Base-by-base conservation (phyloP, 2,113 vertebrate species). In the Nicator chloris region DNA sequence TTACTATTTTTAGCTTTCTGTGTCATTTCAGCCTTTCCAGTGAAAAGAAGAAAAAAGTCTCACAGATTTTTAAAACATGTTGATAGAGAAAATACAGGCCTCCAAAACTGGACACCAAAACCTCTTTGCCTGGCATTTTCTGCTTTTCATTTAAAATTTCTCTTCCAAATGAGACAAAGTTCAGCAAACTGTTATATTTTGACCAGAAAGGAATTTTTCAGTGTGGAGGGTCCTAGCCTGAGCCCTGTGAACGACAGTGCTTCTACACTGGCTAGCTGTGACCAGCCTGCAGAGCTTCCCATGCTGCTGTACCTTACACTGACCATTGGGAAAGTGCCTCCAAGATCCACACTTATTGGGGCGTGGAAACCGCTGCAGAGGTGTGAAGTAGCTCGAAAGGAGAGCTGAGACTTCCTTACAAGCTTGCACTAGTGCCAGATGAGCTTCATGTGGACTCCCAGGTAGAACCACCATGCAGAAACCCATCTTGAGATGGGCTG, bases 11-110 rank as follows among this genome's bases (percentile, higher is more conserved):
- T 90, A 86, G 50, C 27, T 73, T 86, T 90, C 37, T 90, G 42
- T 94, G 82, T 88, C 50, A 83, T 90, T 95, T 95, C 88, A 95
- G 75, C 82, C 73, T 95, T 95, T 92, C 79, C 85, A 90, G 61
- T 2, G 13, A 82, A 92, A 93, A 30, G 66, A 79, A 65, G 44
- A 14, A 68, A 60, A 88, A 87, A 59, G 78, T 40, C 1, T 35
- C 63, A 76, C 59, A 86, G 70, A 72, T 80, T 91, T 95, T 80
- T 69, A 82, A 85, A 95, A 65, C 45, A 61, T 7, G 0, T 21
- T 82, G 40, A 45, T 69, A 82, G 59, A 65, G 33, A 90, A 96
- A 93, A 85, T 57, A 53, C 30, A 80, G 57, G 26, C 49, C 66
- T 90, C 45, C 4, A 35, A 81, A 82, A 92, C 33, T 12, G 61